Evolutionary conservation across 2,797 vertebrate genomes (phyloP), one percentile per base, ranked within the genome.

Genomic region (Huso huso): DNA sequence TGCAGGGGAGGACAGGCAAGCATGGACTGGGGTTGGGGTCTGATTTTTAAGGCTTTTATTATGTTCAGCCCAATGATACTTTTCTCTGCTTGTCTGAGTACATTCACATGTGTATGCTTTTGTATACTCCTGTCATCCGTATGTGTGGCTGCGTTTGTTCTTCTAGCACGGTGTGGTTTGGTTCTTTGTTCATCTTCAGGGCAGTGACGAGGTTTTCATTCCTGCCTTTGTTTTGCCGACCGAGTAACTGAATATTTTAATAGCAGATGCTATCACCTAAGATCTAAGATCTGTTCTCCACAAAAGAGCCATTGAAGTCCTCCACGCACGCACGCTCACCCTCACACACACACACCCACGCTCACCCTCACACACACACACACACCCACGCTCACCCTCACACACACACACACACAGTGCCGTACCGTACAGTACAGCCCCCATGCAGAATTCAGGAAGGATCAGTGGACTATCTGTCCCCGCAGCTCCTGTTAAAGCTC

Each of bases 181-280:
- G 23, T 37, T 37, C 23, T 37, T 37, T 37, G 23, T 37, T 37
- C 23, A 37, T 37, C 23, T 82, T 84, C 75, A 82, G 81, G 69
- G 75, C 66, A 79, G 68, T 60, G 62, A 68, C 10, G 49, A 65
- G 62, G 66, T 55, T 66, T 48, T 63, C 52, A 10, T 49, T 66
- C 10, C 10, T 18, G 7, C 50, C 10, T 52, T 8, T 49, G 49
- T 15, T 61, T 64, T 69, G 50, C 66, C 51, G 63, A 63, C n/a
- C 48, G 52, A 0, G 12, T 66, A 37, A 37, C 23, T 37, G 23
- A 37, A 37, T 37, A 37, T 37, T 37, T 37, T 37, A 37, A 37
- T 37, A 37, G 23, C 23, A 37, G 2, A 37, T 37, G 23, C 23
- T 37, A 37, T 37, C 23, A 37, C 23, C 23, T 37, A 37, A 37